Conservation (phyloP, 2,113 vertebrate species). For the Oncorhynchus tshawytscha region DNA sequence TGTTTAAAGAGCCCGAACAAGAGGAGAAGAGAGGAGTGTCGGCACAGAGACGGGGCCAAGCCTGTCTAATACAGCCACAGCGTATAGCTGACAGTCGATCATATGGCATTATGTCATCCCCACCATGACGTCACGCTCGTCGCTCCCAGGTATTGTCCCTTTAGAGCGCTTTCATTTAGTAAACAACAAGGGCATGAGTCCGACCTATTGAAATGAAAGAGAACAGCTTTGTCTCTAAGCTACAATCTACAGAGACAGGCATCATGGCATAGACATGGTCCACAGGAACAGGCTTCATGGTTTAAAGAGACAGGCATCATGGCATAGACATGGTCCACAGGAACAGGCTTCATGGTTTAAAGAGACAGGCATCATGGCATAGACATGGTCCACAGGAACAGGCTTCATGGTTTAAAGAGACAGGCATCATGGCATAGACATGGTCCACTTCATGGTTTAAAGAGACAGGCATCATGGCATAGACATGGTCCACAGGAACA, state of each 20-base stretch:
- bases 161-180: conserved; percentile 19
- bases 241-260: no score
- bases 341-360: no score
- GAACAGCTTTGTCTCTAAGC: not conserved
- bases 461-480: no score
- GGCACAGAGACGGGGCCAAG: conserved; percentile 10
- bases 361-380: no score
- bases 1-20: not conserved
- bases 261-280: no score
- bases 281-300: no score
- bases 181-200: not conserved
- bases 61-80: conserved; percentile 9
- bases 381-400: no score
- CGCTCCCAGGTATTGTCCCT: conserved; percentile 25
- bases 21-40: not conserved
- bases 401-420: no score
- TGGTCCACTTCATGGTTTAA: not conserved
- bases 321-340: no score
- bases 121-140: conserved; percentile 38
- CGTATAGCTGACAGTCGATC: conserved; percentile 57
- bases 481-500: no score
- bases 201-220: conserved; percentile 20
- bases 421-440: not conserved
- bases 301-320: no score
- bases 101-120: conserved; percentile 43